Percentiles rank a stretch among this genome's conserved stretches.
These are phyloP conservation scores for Crotalus viridis DNA, from an alignment of 2,113 vertebrate genomes.

Conservation along the genomic window DNA sequence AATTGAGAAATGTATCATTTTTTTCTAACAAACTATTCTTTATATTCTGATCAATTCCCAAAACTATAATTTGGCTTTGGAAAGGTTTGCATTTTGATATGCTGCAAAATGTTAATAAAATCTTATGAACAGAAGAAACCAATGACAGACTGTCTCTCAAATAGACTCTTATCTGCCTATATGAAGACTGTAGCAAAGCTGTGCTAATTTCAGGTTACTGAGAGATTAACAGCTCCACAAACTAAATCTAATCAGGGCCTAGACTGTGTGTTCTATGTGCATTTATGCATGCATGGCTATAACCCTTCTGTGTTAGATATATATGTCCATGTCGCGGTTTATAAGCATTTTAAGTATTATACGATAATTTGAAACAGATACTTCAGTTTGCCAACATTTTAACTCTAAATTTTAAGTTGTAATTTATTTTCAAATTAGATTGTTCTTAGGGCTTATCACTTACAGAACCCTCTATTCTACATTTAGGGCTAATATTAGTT, in stretches of 20 bases:
- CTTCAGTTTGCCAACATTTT: no score
- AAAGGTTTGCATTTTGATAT: neutral
- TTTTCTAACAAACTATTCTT: neutral
- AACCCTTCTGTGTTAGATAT: no score
- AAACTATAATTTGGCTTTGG: neutral
- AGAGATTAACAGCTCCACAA: neutral
- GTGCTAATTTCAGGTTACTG: neutral
- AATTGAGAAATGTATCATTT: neutral
- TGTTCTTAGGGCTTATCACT: no score
- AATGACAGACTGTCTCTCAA: neutral
- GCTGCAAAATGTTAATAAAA: neutral
- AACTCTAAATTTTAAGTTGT: no score
- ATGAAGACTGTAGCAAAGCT: neutral
- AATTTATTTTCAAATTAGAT: no score
- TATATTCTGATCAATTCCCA: neutral
- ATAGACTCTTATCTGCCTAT: neutral
- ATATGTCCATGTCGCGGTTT: no score
- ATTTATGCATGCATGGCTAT: no score
- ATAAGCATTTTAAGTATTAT: no score
- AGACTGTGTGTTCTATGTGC: no score
- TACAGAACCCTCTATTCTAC: no score
- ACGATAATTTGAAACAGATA: no score
- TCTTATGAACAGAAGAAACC: neutral
- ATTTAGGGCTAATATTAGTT: no score
- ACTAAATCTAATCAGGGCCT: neutral